Conservation (phyloP, 1,140 invertebrate species). For the Drosophila prosaltans region DNA sequence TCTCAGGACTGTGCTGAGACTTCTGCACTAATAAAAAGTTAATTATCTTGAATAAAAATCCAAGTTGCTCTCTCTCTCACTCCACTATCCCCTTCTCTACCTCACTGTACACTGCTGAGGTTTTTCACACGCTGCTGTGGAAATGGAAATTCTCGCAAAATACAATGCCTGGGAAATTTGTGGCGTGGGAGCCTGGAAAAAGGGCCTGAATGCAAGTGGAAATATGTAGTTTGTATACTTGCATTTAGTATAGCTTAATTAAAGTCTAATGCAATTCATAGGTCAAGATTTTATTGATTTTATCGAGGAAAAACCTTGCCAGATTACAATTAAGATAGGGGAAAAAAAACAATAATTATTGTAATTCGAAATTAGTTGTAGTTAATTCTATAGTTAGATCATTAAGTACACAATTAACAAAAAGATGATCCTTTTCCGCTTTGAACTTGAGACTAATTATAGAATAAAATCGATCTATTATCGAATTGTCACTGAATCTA, state of each 20-base stretch:
- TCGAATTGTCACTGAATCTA: too few relatives aligned
- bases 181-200: constrained; percentile 66
- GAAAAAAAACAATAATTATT: neutral
- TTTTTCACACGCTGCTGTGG: constrained; percentile 75
- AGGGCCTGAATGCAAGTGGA: constrained; percentile 56
- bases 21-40: constrained; percentile 56
- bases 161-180: constrained; percentile 73
- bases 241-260: constrained; percentile 17
- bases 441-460: neutral
- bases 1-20: constrained; percentile 73
- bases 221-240: constrained; percentile 14
- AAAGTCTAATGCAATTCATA: constrained; percentile 12
- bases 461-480: neutral
- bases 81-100: neutral
- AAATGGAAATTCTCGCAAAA: constrained; percentile 71
- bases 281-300: constrained; percentile 19
- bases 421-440: neutral
- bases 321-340: neutral
- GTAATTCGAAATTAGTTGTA: neutral
- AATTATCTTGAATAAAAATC: constrained; percentile 77
- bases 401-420: neutral
- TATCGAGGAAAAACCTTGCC: neutral
- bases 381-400: neutral
- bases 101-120: constrained; percentile 37
- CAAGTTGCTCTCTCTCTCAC: constrained; percentile 33